phyloP scores from a whole-genome alignment of 2,888 invertebrate species.

The Fragum whitleyi region DNA sequence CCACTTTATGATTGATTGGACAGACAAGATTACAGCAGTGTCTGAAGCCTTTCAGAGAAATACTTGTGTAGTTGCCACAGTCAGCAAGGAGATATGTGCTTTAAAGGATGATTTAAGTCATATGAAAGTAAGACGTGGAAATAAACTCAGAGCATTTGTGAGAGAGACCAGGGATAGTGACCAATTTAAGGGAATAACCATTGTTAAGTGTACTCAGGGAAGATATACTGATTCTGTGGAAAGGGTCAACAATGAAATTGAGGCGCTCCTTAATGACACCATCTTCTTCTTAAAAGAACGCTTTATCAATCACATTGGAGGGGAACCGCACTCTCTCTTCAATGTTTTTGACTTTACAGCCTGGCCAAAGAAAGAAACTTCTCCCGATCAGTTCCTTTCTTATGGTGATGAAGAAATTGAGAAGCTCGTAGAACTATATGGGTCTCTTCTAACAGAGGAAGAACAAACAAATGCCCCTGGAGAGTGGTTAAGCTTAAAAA shows the following conservation, averaged over 20 bases:
- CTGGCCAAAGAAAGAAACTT: slow-evolving; percentile 29
- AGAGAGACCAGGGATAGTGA: background rate
- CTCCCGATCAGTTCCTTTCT: background rate
- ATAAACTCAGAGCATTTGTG: slow-evolving; percentile 7
- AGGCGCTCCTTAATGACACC: slow-evolving; percentile 17
- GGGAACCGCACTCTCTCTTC: slow-evolving; percentile 29
- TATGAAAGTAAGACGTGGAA: slow-evolving; percentile 36
- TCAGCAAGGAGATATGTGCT: background rate
- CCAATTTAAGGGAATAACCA: slow-evolving; percentile 17
- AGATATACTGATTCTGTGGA: slow-evolving; percentile 2
- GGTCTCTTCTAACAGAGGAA: slow-evolving; percentile 4
- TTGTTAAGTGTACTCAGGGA: background rate
- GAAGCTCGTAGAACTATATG: slow-evolving; percentile 8
- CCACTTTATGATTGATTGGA: slow-evolving; percentile 36
- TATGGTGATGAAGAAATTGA: slow-evolving; percentile 36
- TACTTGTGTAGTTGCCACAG: slow-evolving; percentile 21
- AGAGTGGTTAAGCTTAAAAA: slow-evolving; percentile 5
- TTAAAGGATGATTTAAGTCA: slow-evolving; percentile 22
- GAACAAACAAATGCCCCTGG: slow-evolving; percentile 4
- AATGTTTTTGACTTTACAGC: slow-evolving; percentile 25
- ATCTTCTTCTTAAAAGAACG: slow-evolving; percentile 34
- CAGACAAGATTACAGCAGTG: slow-evolving; percentile 1
- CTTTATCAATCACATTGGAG: slow-evolving; percentile 32
- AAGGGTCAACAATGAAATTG: slow-evolving; percentile 9
- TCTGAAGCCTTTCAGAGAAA: slow-evolving; percentile 23